These are phyloP conservation scores for Chymomyza procnemis DNA, from an alignment of 2,888 invertebrate genomes.

Conservation along the genomic window DNA sequence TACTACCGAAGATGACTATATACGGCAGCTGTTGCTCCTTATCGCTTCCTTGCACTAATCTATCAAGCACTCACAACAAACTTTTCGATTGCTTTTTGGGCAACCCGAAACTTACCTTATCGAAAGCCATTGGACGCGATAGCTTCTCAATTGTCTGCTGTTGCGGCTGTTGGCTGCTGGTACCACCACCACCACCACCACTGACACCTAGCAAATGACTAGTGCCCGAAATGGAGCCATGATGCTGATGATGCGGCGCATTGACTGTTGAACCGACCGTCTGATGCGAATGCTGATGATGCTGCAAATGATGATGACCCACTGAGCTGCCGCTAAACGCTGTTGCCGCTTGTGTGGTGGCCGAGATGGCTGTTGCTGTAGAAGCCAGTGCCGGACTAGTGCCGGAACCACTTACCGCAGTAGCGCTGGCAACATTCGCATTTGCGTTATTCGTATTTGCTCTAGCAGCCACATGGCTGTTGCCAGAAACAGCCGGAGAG, in stretches of 20 bases:
- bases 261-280: constrained; percentile 21
- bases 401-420: constrained; percentile 1
- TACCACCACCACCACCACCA: constrained; percentile 27
- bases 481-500: constrained; percentile 11
- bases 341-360: constrained; percentile 67
- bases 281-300: constrained; percentile 36
- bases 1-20: no score
- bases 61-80: no score
- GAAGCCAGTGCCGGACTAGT: constrained; percentile 56
- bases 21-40: no score
- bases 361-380: constrained; percentile 63
- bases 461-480: constrained; percentile 9
- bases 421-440: constrained; percentile 26
- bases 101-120: constrained; percentile 81
- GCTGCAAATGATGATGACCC: constrained; percentile 49
- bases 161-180: constrained; percentile 31
- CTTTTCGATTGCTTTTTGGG: no score
- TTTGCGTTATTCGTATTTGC: constrained; percentile 12
- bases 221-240: constrained; percentile 41
- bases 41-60: no score
- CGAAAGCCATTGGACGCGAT: constrained; percentile 85
- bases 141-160: constrained; percentile 77
- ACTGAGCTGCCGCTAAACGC: constrained; percentile 67
- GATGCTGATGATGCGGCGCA: constrained; percentile 35
- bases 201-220: constrained; percentile 32